phyloP scores from a whole-genome alignment of 1,140 invertebrate species.

The Chironomus striatipennis region DNA sequence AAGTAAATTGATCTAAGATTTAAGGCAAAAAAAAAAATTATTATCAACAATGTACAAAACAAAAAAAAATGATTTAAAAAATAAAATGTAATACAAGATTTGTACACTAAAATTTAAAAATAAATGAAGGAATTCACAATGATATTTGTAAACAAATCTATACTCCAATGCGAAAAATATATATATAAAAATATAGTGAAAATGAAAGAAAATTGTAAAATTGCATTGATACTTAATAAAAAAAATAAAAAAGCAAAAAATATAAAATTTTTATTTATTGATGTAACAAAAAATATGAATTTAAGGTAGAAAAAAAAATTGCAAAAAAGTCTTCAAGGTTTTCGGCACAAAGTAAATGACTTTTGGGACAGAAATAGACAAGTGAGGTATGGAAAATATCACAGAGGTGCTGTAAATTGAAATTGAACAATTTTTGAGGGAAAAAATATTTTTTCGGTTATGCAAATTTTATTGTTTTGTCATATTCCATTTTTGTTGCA shows the following conservation, averaged over 20 bases:
- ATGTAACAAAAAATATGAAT: neutral
- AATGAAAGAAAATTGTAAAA: constrained; percentile 8
- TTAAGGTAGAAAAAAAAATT: neutral
- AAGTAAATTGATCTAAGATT: constrained; percentile 1
- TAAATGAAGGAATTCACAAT: neutral
- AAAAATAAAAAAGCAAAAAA: neutral
- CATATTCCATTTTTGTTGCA: too few species aligned
- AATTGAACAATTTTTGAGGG: too few species aligned
- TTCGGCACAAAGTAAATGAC: neutral
- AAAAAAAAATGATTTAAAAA: neutral
- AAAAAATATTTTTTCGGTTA: too few species aligned
- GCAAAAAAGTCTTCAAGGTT: neutral
- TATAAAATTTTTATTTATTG: neutral
- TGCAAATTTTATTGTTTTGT: too few species aligned
- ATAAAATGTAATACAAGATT: neutral
- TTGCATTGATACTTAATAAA: constrained; percentile 14
- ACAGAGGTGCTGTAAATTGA: too few species aligned
- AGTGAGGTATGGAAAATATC: too few species aligned
- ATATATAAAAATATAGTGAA: constrained; percentile 2
- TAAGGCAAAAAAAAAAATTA: neutral
- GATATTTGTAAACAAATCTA: constrained; percentile 11
- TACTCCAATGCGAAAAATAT: constrained; percentile 1
- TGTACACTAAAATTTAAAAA: neutral
- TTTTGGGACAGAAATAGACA: too few species aligned
- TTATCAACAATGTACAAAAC: constrained; percentile 11